These are phyloP conservation scores for Apostichopus parvimensis DNA, from an alignment of 35 echinoderm and acorn worm genomes.

Conservation along the genomic window DNA sequence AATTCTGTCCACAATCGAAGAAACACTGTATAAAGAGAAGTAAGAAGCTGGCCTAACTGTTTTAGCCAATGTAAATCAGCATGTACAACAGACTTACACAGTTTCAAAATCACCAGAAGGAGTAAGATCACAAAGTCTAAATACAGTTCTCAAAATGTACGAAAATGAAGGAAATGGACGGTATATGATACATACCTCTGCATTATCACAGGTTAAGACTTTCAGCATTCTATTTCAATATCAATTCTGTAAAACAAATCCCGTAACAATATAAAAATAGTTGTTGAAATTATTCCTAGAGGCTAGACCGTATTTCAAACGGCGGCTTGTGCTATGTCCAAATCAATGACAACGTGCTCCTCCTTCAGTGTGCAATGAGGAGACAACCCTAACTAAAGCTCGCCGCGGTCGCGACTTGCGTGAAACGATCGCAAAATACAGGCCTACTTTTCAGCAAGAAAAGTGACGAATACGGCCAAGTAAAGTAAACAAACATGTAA, in stretches of 20 bases:
- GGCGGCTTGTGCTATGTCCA: not conserved
- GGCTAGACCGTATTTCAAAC: not conserved
- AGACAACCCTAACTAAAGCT: not conserved
- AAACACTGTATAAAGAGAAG: too few species aligned
- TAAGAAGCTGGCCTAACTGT: too few species aligned
- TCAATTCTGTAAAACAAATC: not conserved
- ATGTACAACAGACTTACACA: not conserved
- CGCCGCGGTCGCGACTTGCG: not conserved
- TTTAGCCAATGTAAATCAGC: too few species aligned
- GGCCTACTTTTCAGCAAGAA: not conserved
- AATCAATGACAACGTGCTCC: not conserved
- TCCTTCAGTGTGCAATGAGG: not conserved
- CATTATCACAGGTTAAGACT: not conserved
- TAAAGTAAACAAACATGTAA: not conserved
- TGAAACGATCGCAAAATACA: not conserved
- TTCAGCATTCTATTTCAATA: slow-evolving; percentile 19
- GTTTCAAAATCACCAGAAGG: not conserved
- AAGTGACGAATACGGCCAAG: not conserved
- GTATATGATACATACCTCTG: not conserved
- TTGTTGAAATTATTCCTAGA: slow-evolving; percentile 13
- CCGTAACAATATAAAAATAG: not conserved
- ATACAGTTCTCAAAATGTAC: not conserved
- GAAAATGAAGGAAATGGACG: not conserved
- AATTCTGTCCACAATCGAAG: too few species aligned
- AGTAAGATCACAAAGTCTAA: not conserved